These are phyloP conservation scores for Melanerpes aurifrons DNA, from an alignment of 2,113 vertebrate genomes.

Conservation along the genomic window DNA sequence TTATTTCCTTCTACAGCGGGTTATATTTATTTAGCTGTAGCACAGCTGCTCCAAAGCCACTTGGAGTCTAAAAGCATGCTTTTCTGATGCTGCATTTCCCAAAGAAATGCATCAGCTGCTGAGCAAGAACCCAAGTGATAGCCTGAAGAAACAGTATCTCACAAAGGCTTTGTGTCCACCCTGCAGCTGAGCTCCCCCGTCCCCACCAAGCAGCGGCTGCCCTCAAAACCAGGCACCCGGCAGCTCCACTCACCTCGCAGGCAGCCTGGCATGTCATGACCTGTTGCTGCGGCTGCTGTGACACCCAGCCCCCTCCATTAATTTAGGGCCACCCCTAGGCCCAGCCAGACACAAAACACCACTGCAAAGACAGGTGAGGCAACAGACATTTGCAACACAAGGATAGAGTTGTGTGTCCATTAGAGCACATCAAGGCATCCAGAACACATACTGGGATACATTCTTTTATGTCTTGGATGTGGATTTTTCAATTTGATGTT, in stretches of 20 bases:
- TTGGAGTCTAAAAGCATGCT: not conserved
- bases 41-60: conserved; percentile 54
- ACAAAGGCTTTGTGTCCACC: not conserved
- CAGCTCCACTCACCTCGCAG: not conserved
- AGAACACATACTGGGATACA: not conserved
- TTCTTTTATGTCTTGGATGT: not conserved
- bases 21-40: conserved; percentile 42
- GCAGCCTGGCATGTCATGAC: not conserved
- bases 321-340: accelerated
- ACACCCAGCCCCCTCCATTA: accelerated
- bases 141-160: conserved; percentile 55
- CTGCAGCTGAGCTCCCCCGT: not conserved
- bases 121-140: not conserved
- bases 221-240: not conserved
- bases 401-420: not conserved
- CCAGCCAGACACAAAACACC: not conserved
- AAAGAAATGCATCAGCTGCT: conserved; percentile 49
- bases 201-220: not conserved
- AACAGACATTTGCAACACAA: accelerated
- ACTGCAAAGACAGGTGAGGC: not conserved
- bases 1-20: conserved; percentile 44
- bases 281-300: not conserved
- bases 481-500: not conserved
- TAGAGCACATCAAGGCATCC: not conserved
- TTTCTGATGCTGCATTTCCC: conserved; percentile 6